Evolutionary conservation across 2,113 vertebrate species (phyloP).

Genomic region (human (Homo sapiens)): GRCh38 chr4:77835001-77835500

Average conservation of each 20-base stretch:
- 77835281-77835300: constrained; percentile 17
- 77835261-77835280: not conserved
- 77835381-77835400: not conserved
- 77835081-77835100: not conserved
- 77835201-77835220: constrained; percentile 53
- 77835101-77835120: not conserved
- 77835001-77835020: not conserved
- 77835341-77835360: constrained; percentile 34
- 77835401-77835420: not conserved
- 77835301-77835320: constrained; percentile 16
- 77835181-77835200: constrained; percentile 42
- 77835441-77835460: not conserved
- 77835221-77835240: constrained; percentile 10
- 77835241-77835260: constrained; percentile 9
- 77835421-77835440: not conserved
- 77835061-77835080: not conserved
- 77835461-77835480: not conserved
- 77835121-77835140: not conserved
- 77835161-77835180: constrained; percentile 4
- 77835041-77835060: not conserved
- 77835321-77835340: not conserved
- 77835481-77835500: constrained; percentile 38
- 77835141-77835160: constrained; percentile 38
- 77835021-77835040: not conserved
- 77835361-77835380: not conserved